Evolutionary conservation across 2,888 invertebrate genomes (phyloP).

Genomic region (Orchestes rusci): DNA sequence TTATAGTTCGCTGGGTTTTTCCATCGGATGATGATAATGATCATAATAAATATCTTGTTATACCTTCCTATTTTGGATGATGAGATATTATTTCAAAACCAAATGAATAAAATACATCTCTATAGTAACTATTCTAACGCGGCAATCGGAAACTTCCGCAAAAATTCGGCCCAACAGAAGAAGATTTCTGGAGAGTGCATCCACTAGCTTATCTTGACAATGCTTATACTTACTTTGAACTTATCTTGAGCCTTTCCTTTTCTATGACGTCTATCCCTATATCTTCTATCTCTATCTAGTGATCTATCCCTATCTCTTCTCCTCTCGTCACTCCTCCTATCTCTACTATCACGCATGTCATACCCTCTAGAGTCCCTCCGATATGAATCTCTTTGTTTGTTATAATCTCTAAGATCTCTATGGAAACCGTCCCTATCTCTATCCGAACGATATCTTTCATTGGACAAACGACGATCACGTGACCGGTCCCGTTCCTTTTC

Average conservation of each 20-base stretch:
- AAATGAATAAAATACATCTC: no score
- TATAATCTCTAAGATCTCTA: constrained; percentile 16
- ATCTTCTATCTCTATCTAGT: constrained; percentile 40
- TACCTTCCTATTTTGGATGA: no score
- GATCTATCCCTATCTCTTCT: constrained; percentile 30
- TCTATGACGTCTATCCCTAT: constrained; percentile 32
- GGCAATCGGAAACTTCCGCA: no score
- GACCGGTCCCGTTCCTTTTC: constrained; percentile 15
- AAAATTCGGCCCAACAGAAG: no score
- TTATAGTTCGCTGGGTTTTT: no score
- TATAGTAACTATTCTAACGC: no score
- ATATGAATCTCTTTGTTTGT: constrained; percentile 5
- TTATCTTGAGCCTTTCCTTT: constrained; percentile 48
- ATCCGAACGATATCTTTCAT: constrained; percentile 11
- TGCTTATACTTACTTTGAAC: constrained; percentile 41
- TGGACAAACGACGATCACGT: constrained; percentile 6
- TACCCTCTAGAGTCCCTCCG: constrained; percentile 5
- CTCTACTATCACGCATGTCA: constrained; percentile 32
- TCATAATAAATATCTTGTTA: no score
- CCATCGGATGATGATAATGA: no score
- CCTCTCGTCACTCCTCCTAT: constrained; percentile 32
- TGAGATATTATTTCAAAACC: no score
- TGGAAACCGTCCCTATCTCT: constrained; percentile 17
- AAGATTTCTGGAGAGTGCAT: no score
- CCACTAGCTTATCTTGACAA: not conserved